Base-by-base conservation (phyloP, 2,888 invertebrate genomes). In the Epinotia ramella region DNA sequence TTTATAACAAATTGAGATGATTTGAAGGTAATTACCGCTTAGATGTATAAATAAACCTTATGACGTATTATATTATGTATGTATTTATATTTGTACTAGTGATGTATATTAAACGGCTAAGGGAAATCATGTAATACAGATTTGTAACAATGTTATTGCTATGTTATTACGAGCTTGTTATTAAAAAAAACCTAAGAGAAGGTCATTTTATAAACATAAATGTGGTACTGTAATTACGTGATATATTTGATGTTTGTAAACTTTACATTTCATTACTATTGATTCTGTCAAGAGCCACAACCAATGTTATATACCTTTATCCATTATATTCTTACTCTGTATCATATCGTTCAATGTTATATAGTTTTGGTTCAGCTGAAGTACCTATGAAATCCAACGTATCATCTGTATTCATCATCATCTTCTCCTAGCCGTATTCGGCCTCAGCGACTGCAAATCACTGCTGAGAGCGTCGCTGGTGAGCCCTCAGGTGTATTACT, bases 341-440 rank as follows among this genome's bases (percentile, higher is more conserved):
- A n/a, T n/a, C n/a, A n/a, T n/a, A n/a, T n/a, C n/a, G n/a, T n/a
- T n/a, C 80, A 46, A 46, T 3, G 46, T 81, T 81, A 86, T 84
- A 86, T 77, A 86, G 87, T 84, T 83, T 80, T 66, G 87, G 87
- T 87, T 87, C 12, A 49, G 16, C 49, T 28, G 28, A 6, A 28
- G 28, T 28, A 28, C 33, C 33, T 33, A 0, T 33, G 33, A 33
- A 0, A 33, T 33, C 6, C 33, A 33, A 33, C 33, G 33, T 33
- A 33, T 5, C 7, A 33, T 6, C 5, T 33, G 33, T n/a, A n/a
- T n/a, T n/a, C n/a, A n/a, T n/a, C n/a, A n/a, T n/a, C n/a, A n/a
- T n/a, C n/a, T n/a, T n/a, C n/a, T n/a, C n/a, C n/a, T n/a, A n/a
- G n/a, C n/a, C n/a, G n/a, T n/a, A n/a, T n/a, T n/a, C n/a, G n/a